Base-by-base conservation (phyloP, 2,797 vertebrate genomes). In the Coregonus suidteri region DNA sequence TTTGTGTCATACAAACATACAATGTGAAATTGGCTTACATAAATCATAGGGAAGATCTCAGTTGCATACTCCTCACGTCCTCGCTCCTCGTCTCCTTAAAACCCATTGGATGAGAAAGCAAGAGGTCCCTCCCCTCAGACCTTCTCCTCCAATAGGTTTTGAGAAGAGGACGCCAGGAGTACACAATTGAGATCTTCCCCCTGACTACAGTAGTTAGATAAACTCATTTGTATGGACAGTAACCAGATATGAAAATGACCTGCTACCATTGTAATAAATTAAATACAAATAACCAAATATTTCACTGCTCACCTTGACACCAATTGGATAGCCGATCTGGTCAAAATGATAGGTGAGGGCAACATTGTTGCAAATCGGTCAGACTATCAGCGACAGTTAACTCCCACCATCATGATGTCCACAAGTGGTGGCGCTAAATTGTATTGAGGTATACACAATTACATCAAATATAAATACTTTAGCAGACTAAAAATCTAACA, bases 331-430 rank as follows among this genome's bases (percentile, higher is more conserved):
- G 88, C 81, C 34, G 85, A 69, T 80, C 86, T 76, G 74, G 88
- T 4, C 81, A 76, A 4, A 75, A 25, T 35, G 78, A 72, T 67
- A 71, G 53, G n/a, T 1, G 87, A 84, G 51, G 78, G 80, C 87
- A 90, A 87, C 92, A 94, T 94, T 71, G 82, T 82, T 84, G 75
- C 64, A 30, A 79, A 70, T 82, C 68, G 75, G 73, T 75, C 83
- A 88, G 77, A 75, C 41, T 6, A 41, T 68, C 1, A 72, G 9
- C 25, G 3, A 74, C 78, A 64, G 14, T 87, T 72, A 87, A 77
- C 78, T 72, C 54, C 78, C 75, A 82, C 66, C 79, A 76, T 80
- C 71, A 66, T 30, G 66, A 30, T 53, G 18, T 30, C 9, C 59
- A 62, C 59, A 7, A 20, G 20, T 62, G 7, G 20, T 25, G 59